A percentile compares a stretch with the other conserved stretches of the same genome.
Conservation (phyloP, 1,140 invertebrate species). For the Stegodyphus mimosarum region DNA sequence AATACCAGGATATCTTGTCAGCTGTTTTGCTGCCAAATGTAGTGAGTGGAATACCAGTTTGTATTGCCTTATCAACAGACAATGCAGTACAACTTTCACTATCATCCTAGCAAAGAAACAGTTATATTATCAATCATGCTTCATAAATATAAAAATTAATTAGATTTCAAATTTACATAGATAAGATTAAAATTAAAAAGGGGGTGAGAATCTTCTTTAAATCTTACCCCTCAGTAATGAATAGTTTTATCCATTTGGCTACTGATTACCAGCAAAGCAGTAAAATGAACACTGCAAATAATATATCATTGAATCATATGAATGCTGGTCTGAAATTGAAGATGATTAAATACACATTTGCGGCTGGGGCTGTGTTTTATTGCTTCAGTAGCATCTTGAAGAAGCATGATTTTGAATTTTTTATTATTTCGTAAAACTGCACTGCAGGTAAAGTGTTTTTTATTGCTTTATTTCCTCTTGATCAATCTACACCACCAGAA, state of each 20-base stretch:
- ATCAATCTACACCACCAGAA: too few relatives aligned
- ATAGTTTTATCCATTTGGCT: too few relatives aligned
- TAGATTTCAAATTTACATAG: background rate
- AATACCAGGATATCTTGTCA: conserved; percentile 57
- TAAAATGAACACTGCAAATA: background rate
- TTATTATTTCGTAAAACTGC: too few relatives aligned
- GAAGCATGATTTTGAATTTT: too few relatives aligned
- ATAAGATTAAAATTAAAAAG: background rate
- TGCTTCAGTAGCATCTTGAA: too few relatives aligned
- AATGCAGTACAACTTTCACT: conserved; percentile 35
- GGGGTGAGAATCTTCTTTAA: background rate
- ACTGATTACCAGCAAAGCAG: background rate
- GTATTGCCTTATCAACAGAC: conserved; percentile 22
- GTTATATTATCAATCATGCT: background rate
- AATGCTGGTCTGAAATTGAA: too few relatives aligned
- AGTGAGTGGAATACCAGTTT: conserved; percentile 27
- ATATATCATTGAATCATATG: too few relatives aligned
- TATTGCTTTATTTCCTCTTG: too few relatives aligned
- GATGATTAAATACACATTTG: too few relatives aligned
- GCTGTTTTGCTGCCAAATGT: conserved; percentile 23
- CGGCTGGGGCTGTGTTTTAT: too few relatives aligned
- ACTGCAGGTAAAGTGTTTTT: too few relatives aligned
- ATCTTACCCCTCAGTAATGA: too few relatives aligned
- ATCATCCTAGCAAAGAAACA: conserved; percentile 35
- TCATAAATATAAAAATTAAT: background rate